Conservation (phyloP, 2,888 invertebrate species). For the Aporophyla nigra region DNA sequence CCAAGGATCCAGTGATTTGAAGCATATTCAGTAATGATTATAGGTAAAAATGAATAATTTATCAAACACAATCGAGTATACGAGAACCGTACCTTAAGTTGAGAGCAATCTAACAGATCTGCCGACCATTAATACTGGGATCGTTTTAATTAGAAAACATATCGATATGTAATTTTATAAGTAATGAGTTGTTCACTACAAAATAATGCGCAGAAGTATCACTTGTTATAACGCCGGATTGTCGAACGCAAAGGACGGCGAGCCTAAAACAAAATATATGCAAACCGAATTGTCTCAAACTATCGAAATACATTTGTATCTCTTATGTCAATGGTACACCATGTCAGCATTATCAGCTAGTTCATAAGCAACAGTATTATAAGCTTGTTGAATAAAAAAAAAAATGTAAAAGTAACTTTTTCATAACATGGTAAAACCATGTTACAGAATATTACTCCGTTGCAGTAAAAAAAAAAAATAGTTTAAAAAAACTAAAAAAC, state of each 20-base stretch:
- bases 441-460: too few relatives aligned
- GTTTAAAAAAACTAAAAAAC: too few relatives aligned
- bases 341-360: too few relatives aligned
- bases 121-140: constrained; percentile 53
- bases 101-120: constrained; percentile 43
- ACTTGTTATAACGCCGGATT: background rate
- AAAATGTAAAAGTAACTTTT: background rate
- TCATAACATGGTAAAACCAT: too few relatives aligned
- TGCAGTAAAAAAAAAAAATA: too few relatives aligned
- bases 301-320: too few relatives aligned
- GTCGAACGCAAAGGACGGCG: background rate
- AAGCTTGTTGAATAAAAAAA: background rate
- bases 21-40: background rate
- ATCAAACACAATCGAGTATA: background rate
- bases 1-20: background rate
- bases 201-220: constrained; percentile 13
- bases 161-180: constrained; percentile 64
- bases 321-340: background rate
- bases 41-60: background rate
- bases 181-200: constrained; percentile 45
- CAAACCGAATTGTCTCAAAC: background rate
- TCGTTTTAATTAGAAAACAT: constrained; percentile 67
- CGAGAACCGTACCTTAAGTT: constrained; percentile 55
- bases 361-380: background rate
- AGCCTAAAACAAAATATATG: background rate